phyloP scores from a whole-genome alignment of 2,797 vertebrate species.

The Anniella stebbinsi region DNA sequence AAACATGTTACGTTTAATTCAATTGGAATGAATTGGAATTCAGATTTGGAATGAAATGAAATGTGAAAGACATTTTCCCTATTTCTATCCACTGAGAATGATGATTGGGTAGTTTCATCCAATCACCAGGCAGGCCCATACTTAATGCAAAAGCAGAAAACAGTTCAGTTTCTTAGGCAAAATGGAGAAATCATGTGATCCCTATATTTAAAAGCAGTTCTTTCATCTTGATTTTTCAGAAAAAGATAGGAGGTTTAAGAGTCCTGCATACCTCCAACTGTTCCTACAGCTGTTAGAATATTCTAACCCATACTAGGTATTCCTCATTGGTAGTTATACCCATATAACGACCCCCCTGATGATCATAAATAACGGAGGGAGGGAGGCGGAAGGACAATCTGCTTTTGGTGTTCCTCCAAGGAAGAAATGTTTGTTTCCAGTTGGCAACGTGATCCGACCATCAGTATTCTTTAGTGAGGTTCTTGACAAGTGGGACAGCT shows the following conservation, averaged over 20 bases:
- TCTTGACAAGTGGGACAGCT: neutral
- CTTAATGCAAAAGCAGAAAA: neutral
- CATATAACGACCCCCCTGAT: neutral
- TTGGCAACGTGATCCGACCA: neutral
- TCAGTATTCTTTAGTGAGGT: neutral
- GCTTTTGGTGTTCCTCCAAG: constrained; percentile 5
- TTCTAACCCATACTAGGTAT: neutral
- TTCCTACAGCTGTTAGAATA: neutral
- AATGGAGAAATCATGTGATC: neutral
- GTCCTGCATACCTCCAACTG: neutral
- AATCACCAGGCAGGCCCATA: neutral
- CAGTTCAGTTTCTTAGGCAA: neutral
- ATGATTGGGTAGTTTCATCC: neutral
- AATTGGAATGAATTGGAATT: no score
- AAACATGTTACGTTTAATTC: no score
- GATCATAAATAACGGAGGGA: neutral
- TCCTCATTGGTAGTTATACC: neutral
- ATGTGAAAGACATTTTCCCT: no score
- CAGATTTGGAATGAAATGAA: no score
- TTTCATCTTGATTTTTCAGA: neutral
- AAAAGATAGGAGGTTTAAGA: neutral
- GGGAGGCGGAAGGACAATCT: neutral
- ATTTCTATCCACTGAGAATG: no score
- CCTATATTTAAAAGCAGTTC: neutral
- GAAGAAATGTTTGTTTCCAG: neutral